Evolutionary conservation across 2,888 invertebrate species (phyloP).

Genomic region (Drosophila greeni): DNA sequence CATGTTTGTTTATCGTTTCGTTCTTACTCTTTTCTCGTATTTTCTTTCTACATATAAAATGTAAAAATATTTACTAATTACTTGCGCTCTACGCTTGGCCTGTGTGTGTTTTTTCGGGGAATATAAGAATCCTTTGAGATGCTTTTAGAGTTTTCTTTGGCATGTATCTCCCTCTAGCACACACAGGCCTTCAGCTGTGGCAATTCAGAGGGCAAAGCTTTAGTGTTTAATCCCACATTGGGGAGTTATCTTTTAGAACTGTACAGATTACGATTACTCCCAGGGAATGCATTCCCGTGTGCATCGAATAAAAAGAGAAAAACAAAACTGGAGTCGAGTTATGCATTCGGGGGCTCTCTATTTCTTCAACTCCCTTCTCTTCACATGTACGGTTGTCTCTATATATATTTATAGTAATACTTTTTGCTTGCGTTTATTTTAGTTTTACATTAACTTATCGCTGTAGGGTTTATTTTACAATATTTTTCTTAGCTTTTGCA

Average conservation of each 20-base stretch:
- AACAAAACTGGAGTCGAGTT: conserved; percentile 23
- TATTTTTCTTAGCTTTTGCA: conserved; percentile 26
- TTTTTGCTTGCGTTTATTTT: conserved; percentile 57
- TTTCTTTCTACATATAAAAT: conserved; percentile 31
- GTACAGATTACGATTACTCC: conserved; percentile 25
- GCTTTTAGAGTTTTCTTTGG: neutral
- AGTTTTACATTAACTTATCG: conserved; percentile 52
- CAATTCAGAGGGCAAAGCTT: conserved; percentile 28
- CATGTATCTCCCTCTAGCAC: neutral
- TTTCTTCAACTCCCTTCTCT: conserved; percentile 25
- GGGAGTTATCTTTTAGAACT: conserved; percentile 30
- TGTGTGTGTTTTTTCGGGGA: neutral
- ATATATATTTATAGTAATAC: conserved; percentile 65
- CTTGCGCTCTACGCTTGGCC: conserved; percentile 19
- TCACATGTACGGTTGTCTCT: conserved; percentile 42
- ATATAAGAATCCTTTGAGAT: neutral
- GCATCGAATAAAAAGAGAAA: conserved; percentile 12
- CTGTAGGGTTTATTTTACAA: conserved; percentile 38
- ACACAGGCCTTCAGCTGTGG: conserved; percentile 12
- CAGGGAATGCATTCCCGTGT: conserved; percentile 22
- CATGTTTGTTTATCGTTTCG: conserved; percentile 50
- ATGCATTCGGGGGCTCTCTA: conserved; percentile 23
- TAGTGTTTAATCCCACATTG: conserved; percentile 13
- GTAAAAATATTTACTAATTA: conserved; percentile 33
- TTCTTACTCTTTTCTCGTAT: conserved; percentile 2